These are phyloP conservation scores for Drosophila carrolli DNA, from an alignment of 1,140 invertebrate genomes.

Conservation along the genomic window DNA sequence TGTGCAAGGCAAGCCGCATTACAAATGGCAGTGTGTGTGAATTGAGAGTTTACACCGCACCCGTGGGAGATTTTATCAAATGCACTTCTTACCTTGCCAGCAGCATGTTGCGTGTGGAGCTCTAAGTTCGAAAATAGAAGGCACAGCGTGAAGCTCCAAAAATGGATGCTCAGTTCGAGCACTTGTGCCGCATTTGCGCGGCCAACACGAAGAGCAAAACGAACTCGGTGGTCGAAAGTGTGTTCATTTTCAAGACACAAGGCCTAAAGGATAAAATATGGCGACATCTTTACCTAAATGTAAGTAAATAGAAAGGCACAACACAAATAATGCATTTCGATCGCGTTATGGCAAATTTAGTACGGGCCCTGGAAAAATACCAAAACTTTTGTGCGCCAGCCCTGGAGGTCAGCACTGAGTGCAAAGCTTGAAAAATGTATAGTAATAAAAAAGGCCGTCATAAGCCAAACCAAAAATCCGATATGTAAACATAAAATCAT, in stretches of 20 bases:
- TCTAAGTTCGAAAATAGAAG: constrained; percentile 12
- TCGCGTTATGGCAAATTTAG: constrained; percentile 9
- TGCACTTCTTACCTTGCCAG: constrained; percentile 11
- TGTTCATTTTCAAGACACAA: constrained; percentile 76
- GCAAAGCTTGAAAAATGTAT: neutral
- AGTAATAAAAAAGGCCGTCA: too few relatives aligned
- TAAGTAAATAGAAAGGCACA: constrained; percentile 45
- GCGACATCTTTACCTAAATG: constrained; percentile 70
- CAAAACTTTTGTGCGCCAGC: constrained; percentile 2
- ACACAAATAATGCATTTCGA: constrained; percentile 1
- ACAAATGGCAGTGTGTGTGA: constrained; percentile 23
- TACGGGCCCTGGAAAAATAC: constrained; percentile 18
- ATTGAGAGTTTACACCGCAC: constrained; percentile 8
- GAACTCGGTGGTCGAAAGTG: constrained; percentile 77
- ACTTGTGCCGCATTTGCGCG: constrained; percentile 78
- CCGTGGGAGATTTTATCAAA: constrained; percentile 32
- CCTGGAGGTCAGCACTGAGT: constrained; percentile 5
- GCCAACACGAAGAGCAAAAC: constrained; percentile 78
- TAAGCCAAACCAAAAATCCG: too few relatives aligned
- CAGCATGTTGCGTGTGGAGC: constrained; percentile 15
- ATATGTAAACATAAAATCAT: too few relatives aligned
- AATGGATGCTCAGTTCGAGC: constrained; percentile 76
- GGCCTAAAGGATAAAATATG: constrained; percentile 76
- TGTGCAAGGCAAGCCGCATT: constrained; percentile 59
- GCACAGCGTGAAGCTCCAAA: neutral